These are phyloP conservation scores for Aphaenogaster floridana DNA, from an alignment of 1,140 invertebrate genomes.

Conservation along the genomic window DNA sequence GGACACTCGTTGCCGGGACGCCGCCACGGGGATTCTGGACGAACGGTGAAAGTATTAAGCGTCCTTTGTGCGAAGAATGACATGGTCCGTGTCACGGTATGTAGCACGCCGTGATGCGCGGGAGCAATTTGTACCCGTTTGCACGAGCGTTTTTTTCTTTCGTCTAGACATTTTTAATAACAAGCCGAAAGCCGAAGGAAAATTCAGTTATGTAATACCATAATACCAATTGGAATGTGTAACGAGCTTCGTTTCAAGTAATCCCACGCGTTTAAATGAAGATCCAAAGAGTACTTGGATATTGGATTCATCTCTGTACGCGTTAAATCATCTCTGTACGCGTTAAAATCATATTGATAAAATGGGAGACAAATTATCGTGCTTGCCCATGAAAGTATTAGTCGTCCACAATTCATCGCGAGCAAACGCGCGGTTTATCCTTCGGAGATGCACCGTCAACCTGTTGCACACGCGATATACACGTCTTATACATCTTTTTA, in stretches of 20 bases:
- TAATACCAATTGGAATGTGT: too few relatives aligned
- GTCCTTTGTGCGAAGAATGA: slow-evolving; percentile 60
- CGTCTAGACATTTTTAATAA: not conserved
- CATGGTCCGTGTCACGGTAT: slow-evolving; percentile 48
- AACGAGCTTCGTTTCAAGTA: not conserved
- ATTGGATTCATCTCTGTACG: not conserved
- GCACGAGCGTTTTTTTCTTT: not conserved
- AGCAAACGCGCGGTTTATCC: slow-evolving; percentile 10
- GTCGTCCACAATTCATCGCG: not conserved
- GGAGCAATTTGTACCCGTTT: slow-evolving; percentile 27
- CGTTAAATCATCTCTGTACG: slow-evolving; percentile 6
- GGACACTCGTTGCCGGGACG: slow-evolving; percentile 72
- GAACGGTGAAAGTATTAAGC: slow-evolving; percentile 58
- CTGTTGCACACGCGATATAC: slow-evolving; percentile 65
- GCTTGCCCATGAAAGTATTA: not conserved
- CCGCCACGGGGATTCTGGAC: slow-evolving; percentile 41
- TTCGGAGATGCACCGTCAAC: slow-evolving; percentile 67
- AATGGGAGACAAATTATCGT: not conserved
- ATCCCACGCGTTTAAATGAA: not conserved
- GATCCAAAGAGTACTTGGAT: not conserved
- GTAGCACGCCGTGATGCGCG: not conserved
- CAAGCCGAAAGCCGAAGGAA: not conserved
- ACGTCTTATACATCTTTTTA: slow-evolving; percentile 34
- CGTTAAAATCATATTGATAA: slow-evolving; percentile 14
- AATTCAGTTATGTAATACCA: not conserved